phyloP scores from a whole-genome alignment of 2,888 invertebrate genomes.

The Cremastobaeus sp. region DNA sequence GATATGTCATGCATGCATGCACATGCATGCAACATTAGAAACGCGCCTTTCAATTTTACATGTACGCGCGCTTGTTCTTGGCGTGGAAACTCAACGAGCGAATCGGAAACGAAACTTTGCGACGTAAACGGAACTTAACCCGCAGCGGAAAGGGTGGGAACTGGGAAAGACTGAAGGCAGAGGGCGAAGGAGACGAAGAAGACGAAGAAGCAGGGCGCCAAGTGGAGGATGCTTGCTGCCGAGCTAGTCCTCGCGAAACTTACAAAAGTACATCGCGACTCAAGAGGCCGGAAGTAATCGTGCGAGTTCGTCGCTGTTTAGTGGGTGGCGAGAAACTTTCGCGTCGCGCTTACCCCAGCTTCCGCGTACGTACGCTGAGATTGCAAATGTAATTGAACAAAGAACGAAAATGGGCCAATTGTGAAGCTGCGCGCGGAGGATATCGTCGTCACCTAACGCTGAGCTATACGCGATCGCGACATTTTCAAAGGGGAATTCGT shows the following conservation, averaged over 20 bases:
- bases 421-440: conserved; percentile 16
- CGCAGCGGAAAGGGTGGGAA: conserved; percentile 56
- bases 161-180: conserved; percentile 21
- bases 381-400: conserved; percentile 49
- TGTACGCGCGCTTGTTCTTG: conserved; percentile 57
- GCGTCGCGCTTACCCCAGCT: conserved; percentile 27
- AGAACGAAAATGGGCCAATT: conserved; percentile 50
- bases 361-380: conserved; percentile 27
- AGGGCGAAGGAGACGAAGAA: no score
- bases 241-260: conserved; percentile 71
- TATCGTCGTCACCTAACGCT: conserved; percentile 14
- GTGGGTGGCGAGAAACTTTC: conserved; percentile 66
- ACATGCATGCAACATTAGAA: no score
- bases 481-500: no score
- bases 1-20: no score
- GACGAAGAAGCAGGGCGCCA: conserved; percentile 27
- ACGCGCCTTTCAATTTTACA: conserved; percentile 41
- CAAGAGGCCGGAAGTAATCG: conserved; percentile 77
- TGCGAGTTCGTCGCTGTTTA: conserved; percentile 73
- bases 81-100: conserved; percentile 57
- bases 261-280: conserved; percentile 77
- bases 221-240: conserved; percentile 49
- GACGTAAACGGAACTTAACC: conserved; percentile 74
- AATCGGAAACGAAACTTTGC: conserved; percentile 68
- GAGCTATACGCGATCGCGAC: no score